Evolutionary conservation across 2,797 vertebrate genomes (phyloP).

Genomic region (Myotis pilosus): DNA sequence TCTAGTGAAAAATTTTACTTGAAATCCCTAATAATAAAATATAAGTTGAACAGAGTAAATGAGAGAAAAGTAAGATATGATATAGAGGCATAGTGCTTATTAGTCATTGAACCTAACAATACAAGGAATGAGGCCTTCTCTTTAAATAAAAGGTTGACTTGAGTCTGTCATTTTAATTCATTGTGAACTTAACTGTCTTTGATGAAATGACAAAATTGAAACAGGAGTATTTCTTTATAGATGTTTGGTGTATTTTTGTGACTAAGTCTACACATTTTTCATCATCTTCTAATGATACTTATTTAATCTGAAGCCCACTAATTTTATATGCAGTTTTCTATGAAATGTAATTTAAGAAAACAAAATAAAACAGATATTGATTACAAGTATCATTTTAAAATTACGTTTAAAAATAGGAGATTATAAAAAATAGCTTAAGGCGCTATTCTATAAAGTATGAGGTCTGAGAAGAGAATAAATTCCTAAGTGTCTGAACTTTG

Average conservation of each 20-base stretch:
- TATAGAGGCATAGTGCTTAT: background rate
- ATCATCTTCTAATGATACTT: background rate
- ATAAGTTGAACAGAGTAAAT: background rate
- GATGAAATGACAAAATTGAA: background rate
- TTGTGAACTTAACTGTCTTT: background rate
- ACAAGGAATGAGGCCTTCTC: background rate
- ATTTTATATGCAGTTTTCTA: background rate
- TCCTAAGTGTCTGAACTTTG: background rate
- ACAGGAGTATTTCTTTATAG: background rate
- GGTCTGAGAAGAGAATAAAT: background rate
- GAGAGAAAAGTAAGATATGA: background rate
- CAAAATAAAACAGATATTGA: background rate
- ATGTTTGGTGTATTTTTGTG: background rate
- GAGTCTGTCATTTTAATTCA: background rate
- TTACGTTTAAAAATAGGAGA: background rate
- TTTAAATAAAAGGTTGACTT: background rate
- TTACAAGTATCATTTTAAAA: background rate
- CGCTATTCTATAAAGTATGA: background rate
- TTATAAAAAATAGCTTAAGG: conserved; percentile 15
- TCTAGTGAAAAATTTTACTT: background rate
- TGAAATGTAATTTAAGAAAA: background rate
- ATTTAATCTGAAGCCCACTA: background rate
- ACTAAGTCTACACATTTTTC: background rate
- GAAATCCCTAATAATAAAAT: background rate
- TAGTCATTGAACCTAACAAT: background rate